phyloP scores from a whole-genome alignment of 2,888 invertebrate species.

The Polyploca ridens region DNA sequence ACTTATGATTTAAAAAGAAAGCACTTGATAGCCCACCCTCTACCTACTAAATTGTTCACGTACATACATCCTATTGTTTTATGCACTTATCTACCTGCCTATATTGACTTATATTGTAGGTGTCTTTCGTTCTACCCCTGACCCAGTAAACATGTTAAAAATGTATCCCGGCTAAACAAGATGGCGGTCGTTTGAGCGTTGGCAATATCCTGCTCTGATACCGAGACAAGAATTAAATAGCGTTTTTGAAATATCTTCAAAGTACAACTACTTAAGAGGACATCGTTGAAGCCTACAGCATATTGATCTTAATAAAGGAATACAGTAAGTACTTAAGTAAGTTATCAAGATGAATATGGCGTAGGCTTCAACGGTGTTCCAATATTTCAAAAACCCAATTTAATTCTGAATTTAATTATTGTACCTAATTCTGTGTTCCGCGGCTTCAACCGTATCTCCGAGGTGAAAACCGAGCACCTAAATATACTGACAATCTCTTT shows the following conservation, averaged over 20 bases:
- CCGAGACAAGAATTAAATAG: neutral
- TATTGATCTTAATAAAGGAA: no score
- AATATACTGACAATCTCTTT: no score
- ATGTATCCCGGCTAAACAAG: neutral
- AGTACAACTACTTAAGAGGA: neutral
- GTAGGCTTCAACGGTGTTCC: neutral
- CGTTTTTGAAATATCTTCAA: neutral
- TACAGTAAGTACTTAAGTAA: no score
- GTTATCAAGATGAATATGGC: no score
- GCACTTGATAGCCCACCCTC: no score
- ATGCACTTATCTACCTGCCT: neutral
- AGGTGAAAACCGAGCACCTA: no score
- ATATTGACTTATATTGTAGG: neutral
- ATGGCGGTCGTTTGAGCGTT: neutral
- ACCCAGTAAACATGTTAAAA: neutral
- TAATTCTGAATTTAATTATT: no score
- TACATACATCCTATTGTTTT: neutral
- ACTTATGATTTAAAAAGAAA: no score
- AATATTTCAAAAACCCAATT: neutral
- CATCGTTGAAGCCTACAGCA: neutral
- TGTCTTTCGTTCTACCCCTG: neutral
- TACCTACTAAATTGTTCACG: neutral
- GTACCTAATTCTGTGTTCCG: no score
- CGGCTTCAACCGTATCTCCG: no score
- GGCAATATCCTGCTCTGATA: neutral